Evolutionary conservation across 2,888 invertebrate genomes (phyloP), one percentile per base, ranked within the genome.

Genomic region (Coleophora deauratella): DNA sequence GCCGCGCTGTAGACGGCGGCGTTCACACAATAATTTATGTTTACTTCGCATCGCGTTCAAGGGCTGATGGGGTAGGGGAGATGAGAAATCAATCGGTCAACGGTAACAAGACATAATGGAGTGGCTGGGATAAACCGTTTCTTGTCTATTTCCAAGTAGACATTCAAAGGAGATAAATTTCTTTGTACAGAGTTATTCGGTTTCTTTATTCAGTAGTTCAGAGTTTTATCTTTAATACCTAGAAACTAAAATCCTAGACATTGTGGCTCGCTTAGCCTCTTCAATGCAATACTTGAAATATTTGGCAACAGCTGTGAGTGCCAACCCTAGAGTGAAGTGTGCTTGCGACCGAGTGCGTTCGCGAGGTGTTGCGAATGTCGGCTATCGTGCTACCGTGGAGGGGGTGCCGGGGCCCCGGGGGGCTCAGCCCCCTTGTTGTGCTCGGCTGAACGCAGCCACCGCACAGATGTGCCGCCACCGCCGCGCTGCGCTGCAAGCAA

Each of bases 311-410:
- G 10, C 13, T 13, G 11, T 6, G 31, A 32, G 47, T 43, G 64
- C 50, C 65, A 74, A 55, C 80, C 79, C 78, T 80, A 52, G 38
- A 45, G 54, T 69, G 69, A 71, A 78, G 75, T 72, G 72, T 68
- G 69, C 67, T 73, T 64, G 65, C 66, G 62, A 65, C 68, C 63
- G 72, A 73, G 72, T 74, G 74, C 71, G 73, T 68, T 73, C 66
- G 74, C 72, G 77, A 82, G 81, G 82, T 84, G 84, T 84, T 72
- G 74, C 71, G 73, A 78, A 74, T 75, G 81, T 75, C 75, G 74
- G 75, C 69, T 77, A 77, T 73, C 76, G 77, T 66, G 67, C 66
- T 68, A 65, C 63, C 52, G 62, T 47, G 61, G 61, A 38, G 45
- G 46, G 33, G 49, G 43, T 43, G 47, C 49, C 42, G 54, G 49